phyloP scores from a whole-genome alignment of 2,113 vertebrate species.

The Gila orcuttii region DNA sequence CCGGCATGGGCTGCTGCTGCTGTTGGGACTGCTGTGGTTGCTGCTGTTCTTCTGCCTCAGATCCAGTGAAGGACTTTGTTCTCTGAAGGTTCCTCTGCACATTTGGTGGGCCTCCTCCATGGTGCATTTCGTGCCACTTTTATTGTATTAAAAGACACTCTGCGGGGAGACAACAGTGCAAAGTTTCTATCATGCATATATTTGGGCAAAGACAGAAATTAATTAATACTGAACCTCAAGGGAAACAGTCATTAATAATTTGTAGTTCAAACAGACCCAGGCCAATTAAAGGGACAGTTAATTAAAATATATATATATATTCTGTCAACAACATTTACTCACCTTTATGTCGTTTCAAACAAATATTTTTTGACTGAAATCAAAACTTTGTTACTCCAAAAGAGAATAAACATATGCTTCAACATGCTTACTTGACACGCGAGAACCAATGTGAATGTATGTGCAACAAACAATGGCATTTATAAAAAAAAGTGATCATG shows the following conservation, averaged over 20 bases:
- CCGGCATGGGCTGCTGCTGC: slow-evolving; percentile 75
- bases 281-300: not conserved
- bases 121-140: slow-evolving; percentile 90
- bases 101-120: slow-evolving; percentile 93
- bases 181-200: not conserved
- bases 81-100: slow-evolving; percentile 91
- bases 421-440: too few species aligned
- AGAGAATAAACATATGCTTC: too few species aligned
- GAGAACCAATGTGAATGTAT: too few species aligned
- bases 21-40: slow-evolving; percentile 1
- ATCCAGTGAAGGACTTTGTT: slow-evolving; percentile 86
- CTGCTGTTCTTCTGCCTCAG: slow-evolving; percentile 86
- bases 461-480: too few species aligned
- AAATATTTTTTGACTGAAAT: too few species aligned
- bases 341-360: not conserved
- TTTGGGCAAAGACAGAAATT: not conserved
- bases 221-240: not conserved
- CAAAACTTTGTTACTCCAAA: not conserved
- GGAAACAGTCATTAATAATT: not conserved
- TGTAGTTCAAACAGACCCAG: not conserved
- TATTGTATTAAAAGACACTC: slow-evolving; percentile 65
- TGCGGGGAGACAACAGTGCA: slow-evolving; percentile 49
- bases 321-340: not conserved
- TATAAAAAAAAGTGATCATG: too few species aligned
- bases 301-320: not conserved